Evolutionary conservation across 2,113 vertebrate genomes (phyloP), one percentile per base, ranked within the genome.

Genomic region (Regulus satrapa): DNA sequence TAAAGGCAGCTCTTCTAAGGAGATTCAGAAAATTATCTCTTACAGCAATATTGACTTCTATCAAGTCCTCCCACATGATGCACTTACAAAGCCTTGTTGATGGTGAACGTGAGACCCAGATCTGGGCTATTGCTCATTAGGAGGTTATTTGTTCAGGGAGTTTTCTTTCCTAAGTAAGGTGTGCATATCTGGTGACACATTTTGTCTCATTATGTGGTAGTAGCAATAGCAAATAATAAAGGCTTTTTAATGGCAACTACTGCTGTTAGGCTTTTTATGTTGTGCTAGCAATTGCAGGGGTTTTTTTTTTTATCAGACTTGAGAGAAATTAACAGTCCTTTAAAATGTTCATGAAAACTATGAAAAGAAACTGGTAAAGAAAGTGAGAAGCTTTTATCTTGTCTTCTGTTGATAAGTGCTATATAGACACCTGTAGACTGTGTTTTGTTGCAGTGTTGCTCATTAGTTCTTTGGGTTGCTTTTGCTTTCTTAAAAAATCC

Each of bases 191-290:
- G 56, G 79, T 88, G 91, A 51, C 28, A 72, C 14, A 5, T 24
- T 92, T 84, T 68, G 49, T 78, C 55, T 91, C 67, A 21, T 91
- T 90, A 80, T 66, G 51, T 72, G n/a, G 38, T 80, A 92, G 76
- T 52, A 71, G 51, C 48, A 76, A 46, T 74, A 80, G 64, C 40
- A 73, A 89, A 91, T 82, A 90, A 67, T 80, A 79, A 69, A 85
- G 23, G 16, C 66, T 89, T 93, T 83, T 85, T 87, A 59, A 49
- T 52, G 54, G 69, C 76, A 92, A 23, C 71, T 25, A 19, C 55
- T 92, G 45, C 52, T 82, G 69, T 64, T 95, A 88, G 52, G 76
- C 41, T 83, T 95, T 83, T 94, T 61, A 75, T 73, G 61, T 84
- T 79, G n/a, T 63, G 32, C 78, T 92, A 78, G 82, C 82, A 90